Conservation (phyloP, 2,797 vertebrate species). For the Decapterus maruadsi region DNA sequence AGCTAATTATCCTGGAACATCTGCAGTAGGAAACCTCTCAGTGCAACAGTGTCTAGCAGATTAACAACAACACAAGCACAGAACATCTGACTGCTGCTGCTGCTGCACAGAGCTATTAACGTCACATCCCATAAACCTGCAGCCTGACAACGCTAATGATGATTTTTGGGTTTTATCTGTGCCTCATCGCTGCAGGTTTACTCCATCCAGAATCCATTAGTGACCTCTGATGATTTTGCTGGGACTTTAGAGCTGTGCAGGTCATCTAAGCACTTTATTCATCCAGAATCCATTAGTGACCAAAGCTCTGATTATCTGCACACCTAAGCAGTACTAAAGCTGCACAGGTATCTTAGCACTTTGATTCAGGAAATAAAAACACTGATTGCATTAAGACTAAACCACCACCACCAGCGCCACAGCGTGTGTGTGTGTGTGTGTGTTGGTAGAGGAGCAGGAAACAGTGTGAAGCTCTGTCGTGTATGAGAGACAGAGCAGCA, state of each 20-base stretch:
- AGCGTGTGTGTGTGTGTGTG: too few species aligned
- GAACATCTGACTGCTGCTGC: constrained; percentile 19
- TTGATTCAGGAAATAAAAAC: background rate
- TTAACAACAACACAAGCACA: constrained; percentile 27
- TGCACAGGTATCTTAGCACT: background rate
- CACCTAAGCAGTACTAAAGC: too few species aligned
- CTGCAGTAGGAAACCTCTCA: background rate
- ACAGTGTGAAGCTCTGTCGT: background rate
- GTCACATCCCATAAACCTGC: constrained; percentile 7
- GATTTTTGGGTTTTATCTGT: background rate
- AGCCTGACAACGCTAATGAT: background rate
- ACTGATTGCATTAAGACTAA: background rate
- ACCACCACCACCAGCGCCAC: background rate
- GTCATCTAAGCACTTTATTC: too few species aligned
- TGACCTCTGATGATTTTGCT: too few species aligned
- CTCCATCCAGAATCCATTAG: constrained; percentile 5
- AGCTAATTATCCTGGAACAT: background rate
- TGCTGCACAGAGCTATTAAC: background rate
- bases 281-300: background rate
- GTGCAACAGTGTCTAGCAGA: constrained; percentile 21
- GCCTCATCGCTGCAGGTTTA: background rate
- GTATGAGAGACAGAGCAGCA: background rate
- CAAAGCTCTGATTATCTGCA: too few species aligned
- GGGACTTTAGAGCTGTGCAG: too few species aligned
- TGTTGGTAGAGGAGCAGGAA: background rate